Evolutionary conservation across 2,888 invertebrate genomes (phyloP), one percentile per base, ranked within the genome.

Genomic region (Phyllotreta striolata): DNA sequence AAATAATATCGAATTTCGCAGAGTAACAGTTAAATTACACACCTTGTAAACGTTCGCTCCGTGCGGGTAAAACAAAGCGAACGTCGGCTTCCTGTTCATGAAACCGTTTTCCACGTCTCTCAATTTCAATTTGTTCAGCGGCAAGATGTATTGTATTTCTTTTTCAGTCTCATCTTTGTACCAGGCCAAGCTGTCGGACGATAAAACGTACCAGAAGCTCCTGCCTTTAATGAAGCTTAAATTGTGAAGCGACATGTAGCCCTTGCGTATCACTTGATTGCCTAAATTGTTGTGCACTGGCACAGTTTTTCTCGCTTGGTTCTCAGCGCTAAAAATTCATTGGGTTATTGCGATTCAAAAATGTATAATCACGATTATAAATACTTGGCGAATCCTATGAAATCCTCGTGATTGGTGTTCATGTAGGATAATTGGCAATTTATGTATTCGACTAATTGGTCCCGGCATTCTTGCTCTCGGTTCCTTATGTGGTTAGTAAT

Each of bases 131-230:
- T 95, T 95, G 83, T 99, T 98, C 80, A 99, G 84, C 49, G 96
- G 95, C 81, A 99, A 85, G 96, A 99, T 98, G 83, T 96, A 99
- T 82, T 98, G 99, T 87, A 99, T 99, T 83, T 99, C 99, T 75
- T 96, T 91, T 83, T 99, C 99, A 88, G 98, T 98, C 82, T 98
- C 98, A 81, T 99, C 99, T 83, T 98, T 99, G 62, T 68, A 74
- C 74, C 74, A 74, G 52, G 97, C 96, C 78, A 99, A 91, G 80
- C 91, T 96, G 83, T 99, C 99, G 7, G 98, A 95, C 9, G 97
- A 98, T 64, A 99, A 86, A 61, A 99, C 98, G 66, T 81, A 81
- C 99, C 99, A 99, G 84, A 98, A 99, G 82, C 98, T 98, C 77
- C 95, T 91, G 59, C 67, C 99, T 85, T 98, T 96, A 92, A 99